Evolutionary conservation across 1,140 invertebrate species (phyloP), one percentile per base, ranked within the genome.

Genomic region (Papilio dardanus): DNA sequence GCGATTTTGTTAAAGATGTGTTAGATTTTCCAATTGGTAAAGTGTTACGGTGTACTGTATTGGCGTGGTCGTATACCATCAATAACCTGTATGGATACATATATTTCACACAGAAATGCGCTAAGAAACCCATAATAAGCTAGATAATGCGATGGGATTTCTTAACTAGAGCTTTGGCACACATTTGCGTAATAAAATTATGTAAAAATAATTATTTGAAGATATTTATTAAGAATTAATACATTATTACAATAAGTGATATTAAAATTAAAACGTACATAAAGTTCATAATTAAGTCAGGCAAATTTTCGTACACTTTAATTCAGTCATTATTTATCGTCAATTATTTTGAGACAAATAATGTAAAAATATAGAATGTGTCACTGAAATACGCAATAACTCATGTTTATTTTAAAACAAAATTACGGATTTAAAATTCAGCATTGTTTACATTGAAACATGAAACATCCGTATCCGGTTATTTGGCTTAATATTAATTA

Each of bases 51-150:
- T 6, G 3, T 30, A 62, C 54, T 24, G 54, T 62, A 62, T 62
- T 62, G 54, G 54, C 54, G 54, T 62, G 54, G 54, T 62, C 54
- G 6, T 28, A 28, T 62, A 16, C 54, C 21, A 62, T 62, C 21
- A 62, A 58, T 28, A 62, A 62, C 10, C 24, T 62, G 10, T 62
- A 14, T 30, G 12, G 24, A 30, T 62, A 30, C n/a, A n/a, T n/a
- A n/a, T 8, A 62, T 30, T 62, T 28, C 10, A 14, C 10, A 62
- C 21, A 62, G 54, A 62, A 30, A 62, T 62, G 54, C 30, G 28
- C 50, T 54, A 12, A 10, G 4, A 28, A 62, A 62, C n/a, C 3
- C 54, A 62, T 12, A 54, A 16, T 16, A 10, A 28, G 30, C 12
- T 28, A 28, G 54, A 16, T 62, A 62, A 62, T 14, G 54, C 2